phyloP scores from a whole-genome alignment of 1,140 invertebrate species.

The Bombus cullumanus region DNA sequence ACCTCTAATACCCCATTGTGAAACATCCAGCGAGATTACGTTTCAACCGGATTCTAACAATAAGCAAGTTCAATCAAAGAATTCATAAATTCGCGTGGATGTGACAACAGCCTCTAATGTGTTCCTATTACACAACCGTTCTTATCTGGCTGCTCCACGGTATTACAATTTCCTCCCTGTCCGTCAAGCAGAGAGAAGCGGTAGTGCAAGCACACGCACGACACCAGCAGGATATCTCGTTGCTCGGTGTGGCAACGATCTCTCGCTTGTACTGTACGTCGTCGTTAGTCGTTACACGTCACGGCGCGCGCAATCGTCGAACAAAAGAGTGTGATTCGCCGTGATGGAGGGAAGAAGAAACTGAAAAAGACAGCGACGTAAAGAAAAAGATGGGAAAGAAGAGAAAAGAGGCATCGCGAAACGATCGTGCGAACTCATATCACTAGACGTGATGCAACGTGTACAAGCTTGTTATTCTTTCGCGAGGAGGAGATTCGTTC shows the following conservation, averaged over 20 bases:
- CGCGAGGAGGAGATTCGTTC: slow-evolving; percentile 18
- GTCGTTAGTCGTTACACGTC: slow-evolving; percentile 16
- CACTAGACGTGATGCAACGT: slow-evolving; percentile 49
- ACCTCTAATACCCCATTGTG: not conserved
- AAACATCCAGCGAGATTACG: not conserved
- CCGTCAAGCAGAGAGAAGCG: slow-evolving; percentile 2
- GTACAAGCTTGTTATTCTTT: slow-evolving; percentile 7
- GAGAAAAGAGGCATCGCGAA: slow-evolving; percentile 9
- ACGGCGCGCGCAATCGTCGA: slow-evolving; percentile 19
- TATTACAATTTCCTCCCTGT: slow-evolving; percentile 19
- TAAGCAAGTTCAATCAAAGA: not conserved
- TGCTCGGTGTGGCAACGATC: slow-evolving; percentile 18
- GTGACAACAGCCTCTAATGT: slow-evolving; percentile 1
- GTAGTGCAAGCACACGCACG: not conserved
- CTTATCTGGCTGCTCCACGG: slow-evolving; percentile 3
- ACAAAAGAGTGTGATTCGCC: slow-evolving; percentile 45
- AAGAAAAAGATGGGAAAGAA: not conserved
- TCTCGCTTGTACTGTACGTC: not conserved
- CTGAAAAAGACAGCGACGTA: not conserved
- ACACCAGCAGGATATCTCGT: slow-evolving; percentile 19
- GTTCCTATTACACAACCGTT: not conserved
- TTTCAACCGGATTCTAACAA: not conserved
- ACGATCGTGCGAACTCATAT: slow-evolving; percentile 48
- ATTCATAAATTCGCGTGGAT: slow-evolving; percentile 19
- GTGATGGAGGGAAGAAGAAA: not conserved